These are phyloP conservation scores for Spinus pinus DNA, from an alignment of 2,797 vertebrate genomes.

Conservation along the genomic window DNA sequence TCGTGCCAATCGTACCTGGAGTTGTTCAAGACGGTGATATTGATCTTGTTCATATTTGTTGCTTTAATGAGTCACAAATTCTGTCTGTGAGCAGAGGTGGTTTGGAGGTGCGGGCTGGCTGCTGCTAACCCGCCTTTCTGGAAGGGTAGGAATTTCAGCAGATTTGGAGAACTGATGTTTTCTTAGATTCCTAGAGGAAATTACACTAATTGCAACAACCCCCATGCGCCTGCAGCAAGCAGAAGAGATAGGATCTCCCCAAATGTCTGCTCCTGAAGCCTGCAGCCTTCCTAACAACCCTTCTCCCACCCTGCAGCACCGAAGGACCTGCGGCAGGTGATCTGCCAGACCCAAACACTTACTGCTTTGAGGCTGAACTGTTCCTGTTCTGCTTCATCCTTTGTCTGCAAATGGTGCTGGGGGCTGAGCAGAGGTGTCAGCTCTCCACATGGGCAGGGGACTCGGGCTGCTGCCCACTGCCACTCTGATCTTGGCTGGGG, in stretches of 20 bases:
- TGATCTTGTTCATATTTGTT: conserved; percentile 60
- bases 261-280: neutral
- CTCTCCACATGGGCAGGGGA: neutral
- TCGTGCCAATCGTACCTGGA: neutral
- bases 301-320: neutral
- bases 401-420: neutral
- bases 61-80: conserved; percentile 63
- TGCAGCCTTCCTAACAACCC: neutral
- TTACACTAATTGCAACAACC: neutral
- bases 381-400: neutral
- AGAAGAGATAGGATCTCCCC: neutral
- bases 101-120: conserved; percentile 27
- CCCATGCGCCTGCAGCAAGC: neutral
- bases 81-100: conserved; percentile 32
- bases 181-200: conserved; percentile 42
- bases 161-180: conserved; percentile 9
- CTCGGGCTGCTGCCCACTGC: accelerated
- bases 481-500: neutral
- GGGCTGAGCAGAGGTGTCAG: neutral
- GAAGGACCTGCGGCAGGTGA: neutral
- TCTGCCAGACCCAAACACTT: neutral
- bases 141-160: conserved; percentile 44
- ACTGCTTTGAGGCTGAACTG: neutral
- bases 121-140: conserved; percentile 41
- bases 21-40: neutral